Conservation (phyloP, 2,797 vertebrate species). For the Amniataba percoides region DNA sequence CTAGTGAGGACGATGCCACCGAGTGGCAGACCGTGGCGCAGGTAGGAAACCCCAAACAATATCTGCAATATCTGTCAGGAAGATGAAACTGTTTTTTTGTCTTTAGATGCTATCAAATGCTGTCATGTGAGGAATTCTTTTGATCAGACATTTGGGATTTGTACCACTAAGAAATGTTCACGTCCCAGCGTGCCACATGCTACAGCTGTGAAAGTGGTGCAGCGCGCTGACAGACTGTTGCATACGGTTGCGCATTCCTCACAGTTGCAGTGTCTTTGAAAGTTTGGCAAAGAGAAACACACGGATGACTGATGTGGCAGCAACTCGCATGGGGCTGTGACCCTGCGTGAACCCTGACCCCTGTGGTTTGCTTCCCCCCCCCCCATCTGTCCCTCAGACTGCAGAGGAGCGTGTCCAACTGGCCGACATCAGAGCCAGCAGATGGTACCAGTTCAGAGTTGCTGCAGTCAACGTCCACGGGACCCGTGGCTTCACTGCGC, state of each 20-base stretch:
- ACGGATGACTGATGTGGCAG: slow-evolving; percentile 81
- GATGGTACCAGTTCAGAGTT: slow-evolving; percentile 99
- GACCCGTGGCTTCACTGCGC: slow-evolving; percentile 95
- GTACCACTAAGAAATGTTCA: slow-evolving; percentile 31
- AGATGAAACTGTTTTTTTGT: not conserved
- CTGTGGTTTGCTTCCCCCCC: slow-evolving; percentile 68
- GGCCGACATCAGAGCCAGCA: slow-evolving; percentile 90
- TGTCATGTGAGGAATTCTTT: slow-evolving; percentile 10
- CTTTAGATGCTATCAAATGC: slow-evolving; percentile 14
- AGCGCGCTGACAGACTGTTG: slow-evolving; percentile 54
- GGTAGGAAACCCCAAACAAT: slow-evolving; percentile 76
- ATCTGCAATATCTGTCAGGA: not conserved
- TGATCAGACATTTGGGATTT: slow-evolving; percentile 44
- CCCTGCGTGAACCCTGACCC: slow-evolving; percentile 80
- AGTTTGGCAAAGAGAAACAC: slow-evolving; percentile 74
- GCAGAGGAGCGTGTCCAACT: slow-evolving; percentile 91
- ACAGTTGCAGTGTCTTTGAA: slow-evolving; percentile 78
- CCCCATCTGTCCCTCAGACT: slow-evolving; percentile 88
- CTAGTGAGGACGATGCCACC: slow-evolving; percentile 93
- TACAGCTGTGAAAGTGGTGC: slow-evolving; percentile 73
- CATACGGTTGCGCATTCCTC: slow-evolving; percentile 76
- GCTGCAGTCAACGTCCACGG: slow-evolving; percentile 96
- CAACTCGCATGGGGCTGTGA: slow-evolving; percentile 73
- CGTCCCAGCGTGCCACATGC: slow-evolving; percentile 52
- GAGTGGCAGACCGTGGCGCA: slow-evolving; percentile 93